Base-by-base conservation (phyloP, 2,888 invertebrate genomes). In the Brachynemurus nebulosus region DNA sequence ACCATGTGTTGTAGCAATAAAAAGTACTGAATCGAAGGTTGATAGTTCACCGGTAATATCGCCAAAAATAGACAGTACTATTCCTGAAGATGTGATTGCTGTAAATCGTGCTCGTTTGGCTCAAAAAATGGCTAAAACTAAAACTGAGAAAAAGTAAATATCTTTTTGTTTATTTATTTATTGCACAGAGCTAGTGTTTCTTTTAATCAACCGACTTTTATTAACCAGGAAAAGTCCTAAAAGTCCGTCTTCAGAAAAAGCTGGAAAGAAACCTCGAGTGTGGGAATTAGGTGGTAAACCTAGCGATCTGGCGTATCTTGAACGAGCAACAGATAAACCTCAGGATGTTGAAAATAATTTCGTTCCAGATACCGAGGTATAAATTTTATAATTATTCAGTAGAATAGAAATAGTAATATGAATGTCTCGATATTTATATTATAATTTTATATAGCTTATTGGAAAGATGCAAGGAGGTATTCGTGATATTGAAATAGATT, bases 221-320 rank as follows among this genome's bases (percentile, higher is more conserved):
- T 9, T 33, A 14, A 33, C n/a, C 50, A 66, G 67, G 45, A 65
- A 64, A 52, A 69, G 71, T 46, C 64, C 65, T n/a, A 50, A 59
- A 47, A 57, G 59, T 36, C 49, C 55, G 66, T 72, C 57, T 68
- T 70, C 60, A 63, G 73, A 76, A 35, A 83, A 82, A 59, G 78
- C 80, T 16, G 88, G 86, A 1, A 96, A 96, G 59, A 84, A 88
- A 58, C 89, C 88, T 0, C 76, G 91, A 43, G 76, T 85, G 43
- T 96, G 95, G 96, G 91, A 88, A 53, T 67, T 88, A 42, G 82
- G 83, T 34, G 92, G 91, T 20, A 80, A 74, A 41, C 64, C 71
- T 9, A 81, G 82, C 50, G 92, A 93, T 65, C 66, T 84, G 39
- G 76, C 76, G 9, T 66, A 70, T n/a, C 67, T 95, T 33, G 92